Evolutionary conservation across 2,888 invertebrate genomes (phyloP).

Genomic region (Idaea dimidiata): DNA sequence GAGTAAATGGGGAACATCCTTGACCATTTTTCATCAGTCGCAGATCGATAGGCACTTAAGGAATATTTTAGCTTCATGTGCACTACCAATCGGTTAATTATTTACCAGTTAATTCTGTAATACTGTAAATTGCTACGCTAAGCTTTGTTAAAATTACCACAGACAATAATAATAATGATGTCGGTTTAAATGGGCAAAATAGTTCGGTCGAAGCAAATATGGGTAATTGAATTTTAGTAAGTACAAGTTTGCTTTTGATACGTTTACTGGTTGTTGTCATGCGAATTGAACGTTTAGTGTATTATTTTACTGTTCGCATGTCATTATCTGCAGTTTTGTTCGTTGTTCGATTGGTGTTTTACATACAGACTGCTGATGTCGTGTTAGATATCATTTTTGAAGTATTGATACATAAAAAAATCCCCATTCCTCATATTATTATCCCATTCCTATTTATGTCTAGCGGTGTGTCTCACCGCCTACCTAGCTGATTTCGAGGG

Average conservation of each 20-base stretch:
- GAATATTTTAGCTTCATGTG: too few species aligned
- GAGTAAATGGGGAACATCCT: too few species aligned
- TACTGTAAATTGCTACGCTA: neutral
- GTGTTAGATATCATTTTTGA: neutral
- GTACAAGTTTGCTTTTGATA: neutral
- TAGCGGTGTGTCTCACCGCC: too few species aligned
- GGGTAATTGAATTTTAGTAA: neutral
- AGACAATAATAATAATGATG: neutral
- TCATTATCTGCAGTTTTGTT: neutral
- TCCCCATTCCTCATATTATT: too few species aligned
- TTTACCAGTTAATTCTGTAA: too few species aligned
- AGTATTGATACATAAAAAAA: too few species aligned
- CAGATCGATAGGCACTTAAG: too few species aligned
- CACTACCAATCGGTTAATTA: too few species aligned
- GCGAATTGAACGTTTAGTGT: neutral
- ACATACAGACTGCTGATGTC: neutral
- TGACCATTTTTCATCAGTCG: too few species aligned
- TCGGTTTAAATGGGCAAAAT: neutral
- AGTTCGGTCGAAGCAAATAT: neutral
- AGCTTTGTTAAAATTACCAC: neutral
- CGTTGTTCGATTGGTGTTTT: neutral
- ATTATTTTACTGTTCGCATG: neutral
- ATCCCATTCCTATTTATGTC: too few species aligned
- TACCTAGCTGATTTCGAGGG: too few species aligned
- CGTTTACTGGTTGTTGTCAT: neutral